A percentile compares a stretch with the other conserved stretches of the same genome.
Evolutionary conservation across 2,113 vertebrate species (phyloP).

Genomic region (Rallus limicola): DNA sequence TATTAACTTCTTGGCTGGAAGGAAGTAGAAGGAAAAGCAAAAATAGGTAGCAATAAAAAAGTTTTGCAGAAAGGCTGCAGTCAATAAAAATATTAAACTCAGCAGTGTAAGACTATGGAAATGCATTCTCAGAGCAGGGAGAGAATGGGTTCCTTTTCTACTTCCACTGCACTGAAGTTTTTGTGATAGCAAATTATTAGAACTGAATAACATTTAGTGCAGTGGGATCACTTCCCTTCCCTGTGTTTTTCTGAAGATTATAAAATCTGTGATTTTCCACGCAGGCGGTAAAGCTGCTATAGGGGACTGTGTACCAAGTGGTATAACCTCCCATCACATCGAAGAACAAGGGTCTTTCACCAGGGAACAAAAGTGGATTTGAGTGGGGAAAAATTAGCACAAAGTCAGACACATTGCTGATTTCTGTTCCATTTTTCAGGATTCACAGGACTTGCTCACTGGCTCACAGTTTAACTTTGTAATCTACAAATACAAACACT

Average conservation of each 20-base stretch:
- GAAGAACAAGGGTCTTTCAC: not conserved
- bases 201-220: not conserved
- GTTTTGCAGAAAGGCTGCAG: not conserved
- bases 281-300: not conserved
- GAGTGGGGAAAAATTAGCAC: not conserved
- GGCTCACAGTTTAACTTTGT: conserved; percentile 78
- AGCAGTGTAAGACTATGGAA: not conserved
- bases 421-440: conserved; percentile 36
- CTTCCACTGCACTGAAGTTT: not conserved
- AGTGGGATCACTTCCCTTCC: not conserved
- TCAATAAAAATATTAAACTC: not conserved
- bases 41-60: not conserved
- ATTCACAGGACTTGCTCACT: conserved; percentile 55
- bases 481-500: conserved; percentile 79
- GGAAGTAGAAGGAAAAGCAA: not conserved
- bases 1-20: not conserved
- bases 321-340: not conserved
- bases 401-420: not conserved
- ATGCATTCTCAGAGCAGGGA: not conserved
- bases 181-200: not conserved
- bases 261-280: not conserved
- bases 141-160: not conserved
- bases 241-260: not conserved
- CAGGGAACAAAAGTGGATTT: not conserved
- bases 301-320: not conserved